A percentile compares a stretch with the other conserved stretches of the same genome.
Evolutionary conservation across 1,140 invertebrate genomes (phyloP).

Genomic region (Oedothorax gibbosus): DNA sequence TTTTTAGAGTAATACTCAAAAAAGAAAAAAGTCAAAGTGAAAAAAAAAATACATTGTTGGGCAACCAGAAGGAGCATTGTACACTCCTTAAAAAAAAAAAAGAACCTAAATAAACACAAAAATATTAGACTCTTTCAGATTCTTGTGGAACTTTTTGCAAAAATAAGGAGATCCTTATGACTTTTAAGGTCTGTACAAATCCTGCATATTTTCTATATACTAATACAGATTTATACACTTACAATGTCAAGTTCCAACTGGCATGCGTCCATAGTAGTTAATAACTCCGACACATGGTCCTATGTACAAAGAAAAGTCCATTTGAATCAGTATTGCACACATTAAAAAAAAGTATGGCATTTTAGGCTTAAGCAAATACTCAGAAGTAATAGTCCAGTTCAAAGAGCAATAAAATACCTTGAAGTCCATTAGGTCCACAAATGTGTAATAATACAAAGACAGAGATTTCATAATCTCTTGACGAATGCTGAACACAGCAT

Average conservation of each 20-base stretch:
- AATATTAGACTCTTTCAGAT: too few species aligned
- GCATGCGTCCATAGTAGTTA: slow-evolving; percentile 98
- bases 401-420: slow-evolving; percentile 73
- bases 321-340: not conserved
- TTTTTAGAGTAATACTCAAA: too few species aligned
- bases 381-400: too few species aligned
- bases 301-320: slow-evolving; percentile 52
- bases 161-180: not conserved
- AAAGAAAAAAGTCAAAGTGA: too few species aligned
- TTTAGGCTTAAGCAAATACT: too few species aligned
- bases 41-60: too few species aligned
- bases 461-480: slow-evolving; percentile 97
- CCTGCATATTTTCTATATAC: not conserved
- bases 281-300: slow-evolving; percentile 95
- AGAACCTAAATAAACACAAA: too few species aligned
- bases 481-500: slow-evolving; percentile 84
- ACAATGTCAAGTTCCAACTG: slow-evolving; percentile 94
- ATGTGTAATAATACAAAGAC: slow-evolving; percentile 98
- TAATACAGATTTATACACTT: slow-evolving; percentile 66
- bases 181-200: not conserved
- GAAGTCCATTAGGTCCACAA: slow-evolving; percentile 98
- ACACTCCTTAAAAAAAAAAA: too few species aligned
- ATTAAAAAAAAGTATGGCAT: not conserved
- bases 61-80: too few species aligned
- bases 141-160: too few species aligned